Base-by-base conservation (phyloP, 2,888 invertebrate species). In the Limenitis camilla region DNA sequence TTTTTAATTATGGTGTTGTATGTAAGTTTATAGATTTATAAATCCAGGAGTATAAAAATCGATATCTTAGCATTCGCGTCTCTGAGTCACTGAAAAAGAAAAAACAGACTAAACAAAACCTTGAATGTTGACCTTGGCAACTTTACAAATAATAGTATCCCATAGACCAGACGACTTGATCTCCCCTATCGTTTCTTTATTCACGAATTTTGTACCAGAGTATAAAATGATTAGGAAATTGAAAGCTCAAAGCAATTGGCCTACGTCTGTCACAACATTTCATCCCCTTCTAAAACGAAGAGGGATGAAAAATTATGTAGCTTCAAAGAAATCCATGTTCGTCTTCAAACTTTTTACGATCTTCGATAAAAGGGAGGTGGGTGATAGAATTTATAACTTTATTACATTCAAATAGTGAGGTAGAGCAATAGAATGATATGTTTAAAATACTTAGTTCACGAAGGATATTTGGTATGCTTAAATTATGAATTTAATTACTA, bases 41-140 rank as follows among this genome's bases (percentile, higher is more conserved):
- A 19, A 19, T 19, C 19, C 19, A 27, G n/a, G 35, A 2, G 5
- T 10, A 36, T 36, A 36, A 36, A 36, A 36, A 36, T 6, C 4
- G 10, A 36, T 10, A 6, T 6, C n/a, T 36, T 8, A 10, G 6
- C 35, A 9, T 36, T 19, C 19, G 2, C 29, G 30, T 33, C 32
- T 19, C 31, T 19, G 32, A n/a, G 29, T 36, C 10, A 30, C 6
- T 9, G 29, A 50, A 44, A 33, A 5, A 19, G 35, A 11, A 35
- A 45, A 45, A 30, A 51, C 30, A 53, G 59, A 63, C 61, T 56
- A 57, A 64, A 62, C 55, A 61, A 55, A 59, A 61, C 65, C 65
- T 65, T 63, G 63, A 59, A 55, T 52, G 31, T 56, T 60, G 63
- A 61, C 64, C 64, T 65, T 65, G 59, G 53, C 43, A 53, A 39